Evolutionary conservation across 2,797 vertebrate species (phyloP).

Genomic region (Nyctalus aviator): DNA sequence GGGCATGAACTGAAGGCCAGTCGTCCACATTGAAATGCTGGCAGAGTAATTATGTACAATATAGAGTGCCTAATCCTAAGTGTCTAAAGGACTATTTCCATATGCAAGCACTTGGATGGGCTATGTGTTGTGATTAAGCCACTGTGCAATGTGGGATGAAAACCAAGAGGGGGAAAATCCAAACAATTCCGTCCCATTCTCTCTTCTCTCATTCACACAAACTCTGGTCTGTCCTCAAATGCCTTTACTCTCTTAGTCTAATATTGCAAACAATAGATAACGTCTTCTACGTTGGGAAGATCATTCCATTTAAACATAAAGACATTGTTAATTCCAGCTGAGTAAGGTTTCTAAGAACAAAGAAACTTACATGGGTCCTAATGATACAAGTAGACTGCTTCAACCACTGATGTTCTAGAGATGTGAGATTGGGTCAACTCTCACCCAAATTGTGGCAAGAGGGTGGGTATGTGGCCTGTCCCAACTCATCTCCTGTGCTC

Average conservation of each 20-base stretch:
- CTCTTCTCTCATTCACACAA: not conserved
- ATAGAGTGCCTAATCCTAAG: not conserved
- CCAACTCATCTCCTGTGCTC: not conserved
- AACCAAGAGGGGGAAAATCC: not conserved
- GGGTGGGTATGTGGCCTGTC: too few relatives aligned
- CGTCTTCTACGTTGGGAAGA: not conserved
- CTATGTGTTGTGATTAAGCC: not conserved
- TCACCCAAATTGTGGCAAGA: not conserved
- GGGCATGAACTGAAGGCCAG: not conserved
- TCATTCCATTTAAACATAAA: not conserved
- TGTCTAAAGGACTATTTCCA: rapidly evolving
- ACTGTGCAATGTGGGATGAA: not conserved
- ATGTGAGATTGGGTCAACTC: too few relatives aligned
- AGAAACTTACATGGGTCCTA: not conserved
- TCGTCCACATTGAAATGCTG: rapidly evolving
- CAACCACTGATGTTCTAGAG: not conserved
- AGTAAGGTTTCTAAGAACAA: not conserved
- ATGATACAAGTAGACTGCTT: not conserved
- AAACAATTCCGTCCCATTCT: not conserved
- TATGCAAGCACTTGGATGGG: not conserved
- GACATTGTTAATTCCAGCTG: not conserved
- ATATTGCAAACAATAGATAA: not conserved
- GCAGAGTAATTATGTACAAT: not conserved
- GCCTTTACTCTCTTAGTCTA: not conserved
- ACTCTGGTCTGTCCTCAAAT: not conserved